Evolutionary conservation across 1,140 invertebrate species (phyloP).

Genomic region (Apolygus lucorum): DNA sequence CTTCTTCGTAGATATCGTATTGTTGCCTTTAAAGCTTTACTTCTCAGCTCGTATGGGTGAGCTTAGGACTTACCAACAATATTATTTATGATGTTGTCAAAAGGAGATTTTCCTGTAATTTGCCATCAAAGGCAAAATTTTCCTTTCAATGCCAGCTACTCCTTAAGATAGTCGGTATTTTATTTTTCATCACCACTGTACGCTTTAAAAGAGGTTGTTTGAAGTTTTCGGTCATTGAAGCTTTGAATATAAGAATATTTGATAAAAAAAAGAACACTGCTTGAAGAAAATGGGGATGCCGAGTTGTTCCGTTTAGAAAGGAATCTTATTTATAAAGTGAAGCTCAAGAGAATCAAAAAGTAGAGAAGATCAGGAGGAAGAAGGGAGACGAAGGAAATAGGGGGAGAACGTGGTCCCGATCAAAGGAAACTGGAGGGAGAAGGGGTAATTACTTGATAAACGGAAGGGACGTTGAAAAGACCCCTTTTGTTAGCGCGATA

Average conservation of each 20-base stretch:
- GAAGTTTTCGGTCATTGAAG: neutral
- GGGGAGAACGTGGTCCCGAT: neutral
- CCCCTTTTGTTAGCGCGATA: neutral
- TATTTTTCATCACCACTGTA: too few species aligned
- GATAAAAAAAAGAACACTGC: neutral
- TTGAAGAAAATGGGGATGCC: neutral
- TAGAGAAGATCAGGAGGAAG: neutral
- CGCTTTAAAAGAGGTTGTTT: neutral
- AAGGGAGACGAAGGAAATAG: neutral
- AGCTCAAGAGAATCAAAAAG: neutral
- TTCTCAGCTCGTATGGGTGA: too few species aligned
- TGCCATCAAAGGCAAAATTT: too few species aligned
- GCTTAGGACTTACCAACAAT: too few species aligned
- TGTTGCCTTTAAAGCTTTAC: too few species aligned
- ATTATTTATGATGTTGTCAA: too few species aligned
- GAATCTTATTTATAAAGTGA: constrained; percentile 1
- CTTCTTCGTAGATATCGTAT: too few species aligned
- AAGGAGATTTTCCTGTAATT: too few species aligned
- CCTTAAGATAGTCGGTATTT: too few species aligned
- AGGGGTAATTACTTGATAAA: neutral
- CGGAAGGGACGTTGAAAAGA: neutral
- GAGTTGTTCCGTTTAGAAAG: neutral
- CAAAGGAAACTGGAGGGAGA: neutral
- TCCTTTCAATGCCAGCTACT: too few species aligned
- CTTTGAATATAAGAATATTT: neutral